Conservation (phyloP, 2,888 invertebrate genomes). For the Lycaena phlaeas region DNA sequence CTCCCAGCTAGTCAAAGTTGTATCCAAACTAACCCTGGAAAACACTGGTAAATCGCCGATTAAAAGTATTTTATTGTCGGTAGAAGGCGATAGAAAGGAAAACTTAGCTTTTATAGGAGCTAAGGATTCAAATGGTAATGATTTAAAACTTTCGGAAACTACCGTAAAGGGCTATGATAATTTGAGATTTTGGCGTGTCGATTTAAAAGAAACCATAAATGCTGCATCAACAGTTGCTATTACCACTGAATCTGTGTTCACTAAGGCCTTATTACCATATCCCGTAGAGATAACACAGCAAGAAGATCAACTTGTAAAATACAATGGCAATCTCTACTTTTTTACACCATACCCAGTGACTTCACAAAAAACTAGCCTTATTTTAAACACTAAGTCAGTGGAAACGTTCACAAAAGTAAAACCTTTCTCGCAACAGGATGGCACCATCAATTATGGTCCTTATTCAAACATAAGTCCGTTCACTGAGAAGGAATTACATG, state of each 20-base stretch:
- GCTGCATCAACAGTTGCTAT: conserved; percentile 73
- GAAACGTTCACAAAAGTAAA: conserved; percentile 88
- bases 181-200: conserved; percentile 69
- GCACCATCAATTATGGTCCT: conserved; percentile 90
- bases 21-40: conserved; percentile 85
- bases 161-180: conserved; percentile 64
- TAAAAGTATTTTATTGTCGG: conserved; percentile 78
- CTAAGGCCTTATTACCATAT: conserved; percentile 84
- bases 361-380: conserved; percentile 87
- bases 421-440: conserved; percentile 85
- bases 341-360: conserved; percentile 86
- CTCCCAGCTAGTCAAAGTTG: conserved; percentile 90
- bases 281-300: conserved; percentile 92
- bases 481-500: conserved; percentile 75
- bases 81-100: conserved; percentile 76
- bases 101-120: conserved; percentile 84
- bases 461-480: conserved; percentile 80
- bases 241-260: conserved; percentile 81
- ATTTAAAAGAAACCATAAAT: conserved; percentile 74
- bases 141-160: conserved; percentile 66
- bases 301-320: conserved; percentile 94
- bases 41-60: conserved; percentile 84
- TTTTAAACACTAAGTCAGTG: conserved; percentile 83
- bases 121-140: conserved; percentile 75
- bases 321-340: conserved; percentile 86